Percentiles rank a stretch among this genome's conserved stretches.
Evolutionary conservation across 2,888 invertebrate species (phyloP).

Genomic region (Amphipyra berbera): DNA sequence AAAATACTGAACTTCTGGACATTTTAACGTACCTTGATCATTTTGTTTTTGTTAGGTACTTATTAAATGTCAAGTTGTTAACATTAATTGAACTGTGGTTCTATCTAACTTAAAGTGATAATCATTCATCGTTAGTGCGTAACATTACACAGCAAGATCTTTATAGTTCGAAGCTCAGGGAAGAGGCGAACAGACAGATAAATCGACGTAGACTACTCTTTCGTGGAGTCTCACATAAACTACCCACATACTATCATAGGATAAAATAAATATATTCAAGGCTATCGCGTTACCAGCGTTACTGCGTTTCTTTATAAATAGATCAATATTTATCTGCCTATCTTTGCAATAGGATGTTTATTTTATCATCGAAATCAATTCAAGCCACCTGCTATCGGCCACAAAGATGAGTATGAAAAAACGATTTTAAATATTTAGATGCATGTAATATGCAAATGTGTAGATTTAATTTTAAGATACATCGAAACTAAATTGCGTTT

Average conservation of each 20-base stretch:
- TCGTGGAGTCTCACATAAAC: slow-evolving; percentile 35
- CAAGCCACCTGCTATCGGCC: slow-evolving; percentile 28
- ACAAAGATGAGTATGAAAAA: slow-evolving; percentile 14
- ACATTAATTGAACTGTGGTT: neutral
- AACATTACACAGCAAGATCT: too few species aligned
- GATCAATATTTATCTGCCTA: slow-evolving; percentile 52
- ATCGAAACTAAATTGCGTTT: slow-evolving; percentile 42
- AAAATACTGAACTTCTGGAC: too few species aligned
- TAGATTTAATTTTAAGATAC: slow-evolving; percentile 48
- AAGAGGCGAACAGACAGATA: slow-evolving; percentile 20
- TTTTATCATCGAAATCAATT: slow-evolving; percentile 39
- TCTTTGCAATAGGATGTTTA: slow-evolving; percentile 58
- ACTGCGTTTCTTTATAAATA: slow-evolving; percentile 51
- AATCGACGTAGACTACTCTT: slow-evolving; percentile 12
- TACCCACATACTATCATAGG: slow-evolving; percentile 55
- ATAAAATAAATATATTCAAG: slow-evolving; percentile 57
- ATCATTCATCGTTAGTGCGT: too few species aligned
- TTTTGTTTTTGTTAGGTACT: neutral
- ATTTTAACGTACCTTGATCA: too few species aligned
- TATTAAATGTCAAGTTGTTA: neutral
- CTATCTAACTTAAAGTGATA: too few species aligned
- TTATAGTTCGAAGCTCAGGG: too few species aligned
- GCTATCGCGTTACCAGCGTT: slow-evolving; percentile 51
- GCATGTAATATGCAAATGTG: slow-evolving; percentile 1
- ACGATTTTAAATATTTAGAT: slow-evolving; percentile 10